phyloP scores from a whole-genome alignment of 1,140 invertebrate species.

The Acromyrmex heyeri region DNA sequence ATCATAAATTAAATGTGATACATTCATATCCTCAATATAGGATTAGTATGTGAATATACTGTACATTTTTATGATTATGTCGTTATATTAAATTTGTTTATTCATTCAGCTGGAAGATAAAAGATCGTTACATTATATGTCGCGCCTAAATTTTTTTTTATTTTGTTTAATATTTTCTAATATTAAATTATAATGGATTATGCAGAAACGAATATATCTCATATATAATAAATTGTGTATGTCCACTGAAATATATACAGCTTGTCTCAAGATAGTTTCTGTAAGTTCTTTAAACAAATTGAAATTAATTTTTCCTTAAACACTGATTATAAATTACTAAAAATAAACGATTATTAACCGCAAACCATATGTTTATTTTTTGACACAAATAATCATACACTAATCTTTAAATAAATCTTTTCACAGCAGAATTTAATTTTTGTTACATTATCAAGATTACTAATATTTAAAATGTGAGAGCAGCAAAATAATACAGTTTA shows the following conservation, averaged over 20 bases:
- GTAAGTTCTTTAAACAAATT: conserved; percentile 3
- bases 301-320: neutral
- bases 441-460: neutral
- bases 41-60: conserved; percentile 73
- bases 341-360: conserved; percentile 7
- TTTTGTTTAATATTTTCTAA: conserved; percentile 72
- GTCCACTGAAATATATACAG: conserved; percentile 21
- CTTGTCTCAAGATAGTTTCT: conserved; percentile 27
- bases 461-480: conserved; percentile 6
- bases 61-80: conserved; percentile 77
- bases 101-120: conserved; percentile 70
- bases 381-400: neutral
- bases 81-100: conserved; percentile 72
- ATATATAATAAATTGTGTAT: conserved; percentile 29
- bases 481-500: neutral
- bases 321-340: neutral
- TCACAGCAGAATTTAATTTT: neutral
- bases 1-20: conserved; percentile 76
- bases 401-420: conserved; percentile 5
- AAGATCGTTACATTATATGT: conserved; percentile 65
- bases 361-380: neutral
- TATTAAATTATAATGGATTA: conserved; percentile 50
- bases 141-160: conserved; percentile 68
- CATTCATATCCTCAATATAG: conserved; percentile 73
- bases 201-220: neutral